Evolutionary conservation across 2,113 vertebrate genomes (phyloP).

Genomic region (Callionymus lyra): DNA sequence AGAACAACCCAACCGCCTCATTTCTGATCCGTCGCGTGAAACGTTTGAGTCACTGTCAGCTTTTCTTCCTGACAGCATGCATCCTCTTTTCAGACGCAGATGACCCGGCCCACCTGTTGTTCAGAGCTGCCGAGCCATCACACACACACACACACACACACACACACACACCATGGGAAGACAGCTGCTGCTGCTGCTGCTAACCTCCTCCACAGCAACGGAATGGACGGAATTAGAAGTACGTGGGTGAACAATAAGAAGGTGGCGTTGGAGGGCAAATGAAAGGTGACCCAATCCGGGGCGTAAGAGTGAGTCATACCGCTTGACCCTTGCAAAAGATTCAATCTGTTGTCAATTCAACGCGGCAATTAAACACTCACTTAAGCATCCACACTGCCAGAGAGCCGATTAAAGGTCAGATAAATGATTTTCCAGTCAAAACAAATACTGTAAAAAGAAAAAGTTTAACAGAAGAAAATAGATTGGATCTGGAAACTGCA

Average conservation of each 20-base stretch:
- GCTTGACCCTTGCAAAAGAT: too few relatives aligned
- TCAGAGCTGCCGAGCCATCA: conserved; percentile 15
- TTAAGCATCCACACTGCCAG: too few relatives aligned
- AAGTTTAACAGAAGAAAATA: too few relatives aligned
- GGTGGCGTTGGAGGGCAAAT: conserved; percentile 24
- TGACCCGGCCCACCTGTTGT: conserved; percentile 42
- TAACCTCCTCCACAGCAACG: conserved; percentile 22
- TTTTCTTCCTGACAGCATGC: neutral
- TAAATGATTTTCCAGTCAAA: too few relatives aligned
- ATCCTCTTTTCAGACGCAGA: neutral
- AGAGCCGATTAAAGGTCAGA: too few relatives aligned
- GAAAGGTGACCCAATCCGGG: conserved; percentile 16
- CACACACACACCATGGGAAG: too few relatives aligned
- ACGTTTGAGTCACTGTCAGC: conserved; percentile 9
- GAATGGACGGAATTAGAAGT: conserved; percentile 38
- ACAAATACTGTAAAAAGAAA: too few relatives aligned
- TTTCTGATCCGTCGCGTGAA: conserved; percentile 1
- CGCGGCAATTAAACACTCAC: too few relatives aligned
- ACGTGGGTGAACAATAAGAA: conserved; percentile 17
- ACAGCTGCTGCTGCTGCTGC: conserved; percentile 20
- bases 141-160: conserved; percentile 8
- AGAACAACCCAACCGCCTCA: too few relatives aligned
- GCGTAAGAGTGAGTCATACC: conserved; percentile 11
- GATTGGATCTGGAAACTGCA: too few relatives aligned
- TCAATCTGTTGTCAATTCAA: too few relatives aligned